These are phyloP conservation scores for Zaprionus inermis DNA, from an alignment of 1,140 invertebrate genomes.

Conservation along the genomic window DNA sequence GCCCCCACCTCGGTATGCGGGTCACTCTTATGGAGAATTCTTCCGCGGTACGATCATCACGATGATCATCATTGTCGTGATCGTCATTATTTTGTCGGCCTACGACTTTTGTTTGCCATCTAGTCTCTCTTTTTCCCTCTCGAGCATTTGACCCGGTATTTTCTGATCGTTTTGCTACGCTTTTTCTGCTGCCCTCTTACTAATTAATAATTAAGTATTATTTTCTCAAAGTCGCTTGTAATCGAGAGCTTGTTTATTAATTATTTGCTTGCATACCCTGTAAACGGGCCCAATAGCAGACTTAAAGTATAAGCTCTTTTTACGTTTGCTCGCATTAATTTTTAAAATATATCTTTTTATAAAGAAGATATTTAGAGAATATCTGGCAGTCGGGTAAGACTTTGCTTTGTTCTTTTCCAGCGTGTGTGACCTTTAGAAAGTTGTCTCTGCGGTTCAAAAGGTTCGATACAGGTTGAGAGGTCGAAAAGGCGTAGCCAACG, in stretches of 20 bases:
- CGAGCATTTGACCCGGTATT: slow-evolving; percentile 69
- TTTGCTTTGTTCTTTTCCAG: neutral
- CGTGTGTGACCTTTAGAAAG: slow-evolving; percentile 38
- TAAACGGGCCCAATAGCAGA: neutral
- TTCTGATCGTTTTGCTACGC: slow-evolving; percentile 73
- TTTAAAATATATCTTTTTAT: neutral
- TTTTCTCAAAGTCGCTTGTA: slow-evolving; percentile 49
- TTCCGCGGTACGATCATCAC: slow-evolving; percentile 50
- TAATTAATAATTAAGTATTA: slow-evolving; percentile 76
- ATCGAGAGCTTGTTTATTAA: slow-evolving; percentile 71
- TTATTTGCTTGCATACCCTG: slow-evolving; percentile 29
- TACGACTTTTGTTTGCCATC: slow-evolving; percentile 53
- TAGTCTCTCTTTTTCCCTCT: slow-evolving; percentile 35
- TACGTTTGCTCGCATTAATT: neutral
- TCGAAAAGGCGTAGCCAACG: slow-evolving; percentile 1
- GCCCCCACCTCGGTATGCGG: slow-evolving; percentile 71
- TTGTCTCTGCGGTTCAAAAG: slow-evolving; percentile 38
- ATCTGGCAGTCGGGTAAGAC: neutral
- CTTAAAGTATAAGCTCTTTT: neutral
- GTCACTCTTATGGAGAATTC: slow-evolving; percentile 69
- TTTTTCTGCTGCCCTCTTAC: slow-evolving; percentile 72
- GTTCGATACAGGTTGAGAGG: slow-evolving; percentile 36
- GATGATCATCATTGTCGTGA: slow-evolving; percentile 29
- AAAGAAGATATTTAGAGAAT: neutral
- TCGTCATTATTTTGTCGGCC: slow-evolving; percentile 52